Conservation (phyloP, 2,797 vertebrate genomes). For the Girardinus metallicus region DNA sequence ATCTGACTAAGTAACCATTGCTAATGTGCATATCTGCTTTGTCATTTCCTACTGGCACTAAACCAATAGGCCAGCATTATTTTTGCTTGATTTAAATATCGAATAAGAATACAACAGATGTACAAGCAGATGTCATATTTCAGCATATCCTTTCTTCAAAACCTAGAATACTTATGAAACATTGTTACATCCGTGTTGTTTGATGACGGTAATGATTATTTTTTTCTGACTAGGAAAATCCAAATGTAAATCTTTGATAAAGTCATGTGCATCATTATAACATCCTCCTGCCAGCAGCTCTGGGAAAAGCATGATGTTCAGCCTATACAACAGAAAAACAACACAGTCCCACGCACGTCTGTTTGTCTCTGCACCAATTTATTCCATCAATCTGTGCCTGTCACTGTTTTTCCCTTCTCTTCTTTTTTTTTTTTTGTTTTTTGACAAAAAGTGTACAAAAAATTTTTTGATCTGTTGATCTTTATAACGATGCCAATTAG, state of each 20-base stretch:
- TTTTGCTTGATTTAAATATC: neutral
- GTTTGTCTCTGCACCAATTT: constrained; percentile 40
- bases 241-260: constrained; percentile 35
- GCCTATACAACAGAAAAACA: constrained; percentile 24
- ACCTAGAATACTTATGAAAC: neutral
- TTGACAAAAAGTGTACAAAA: no score
- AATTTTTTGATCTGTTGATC: constrained; percentile 17
- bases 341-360: constrained; percentile 40
- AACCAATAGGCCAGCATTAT: neutral
- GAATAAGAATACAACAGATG: neutral
- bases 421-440: neutral
- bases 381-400: constrained; percentile 27
- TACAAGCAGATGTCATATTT: neutral
- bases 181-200: neutral
- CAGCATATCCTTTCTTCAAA: neutral
- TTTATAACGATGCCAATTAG: constrained; percentile 33
- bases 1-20: neutral
- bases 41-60: no score
- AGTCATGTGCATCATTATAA: constrained; percentile 55
- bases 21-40: no score
- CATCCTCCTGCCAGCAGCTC: constrained; percentile 31
- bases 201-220: constrained; percentile 9
- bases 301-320: constrained; percentile 22
- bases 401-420: neutral
- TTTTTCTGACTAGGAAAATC: constrained; percentile 22